Base-by-base conservation (phyloP, 2,888 invertebrate genomes). In the Portevinia maculata region DNA sequence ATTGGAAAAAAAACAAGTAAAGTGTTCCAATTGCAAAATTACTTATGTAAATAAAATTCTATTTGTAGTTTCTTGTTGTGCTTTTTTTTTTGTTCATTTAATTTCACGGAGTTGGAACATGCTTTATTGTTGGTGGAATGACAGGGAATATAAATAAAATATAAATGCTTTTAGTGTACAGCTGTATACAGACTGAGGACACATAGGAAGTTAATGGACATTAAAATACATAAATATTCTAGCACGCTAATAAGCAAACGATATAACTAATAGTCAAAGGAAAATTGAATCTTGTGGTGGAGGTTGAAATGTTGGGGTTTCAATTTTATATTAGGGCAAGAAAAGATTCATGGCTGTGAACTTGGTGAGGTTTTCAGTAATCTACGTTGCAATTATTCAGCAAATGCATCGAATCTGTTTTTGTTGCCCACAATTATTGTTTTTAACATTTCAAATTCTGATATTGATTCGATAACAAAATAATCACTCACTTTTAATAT, bases 11-110 rank as follows among this genome's bases (percentile, higher is more conserved):
- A 44, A 37, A 39, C 55, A 62, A 28, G 50, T 52, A 46, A 53
- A 53, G 52, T 46, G 62, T 52, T 74, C 70, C 69, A 75, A 70
- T 75, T 81, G 59, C 53, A 71, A 75, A 81, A 60, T 71, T 71
- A 75, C 59, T 34, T 34, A 81, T 81, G 81, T 55, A 44, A 81
- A 81, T 70, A 19, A 30, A 53, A 76, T 75, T 65, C 75, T 41
- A 76, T 15, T 70, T 64, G 28, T 53, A 24, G 32, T 41, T 37
- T 67, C 19, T 21, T 65, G 59, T 50, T 50, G 65, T 11, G 46
- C 15, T 46, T 39, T 30, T 55, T 53, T 28, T 46, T 60, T 39
- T 30, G 19, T 64, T 65, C 5, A 3, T 24, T 52, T 39, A 9
- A 24, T 62, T 76, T 57, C 24, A 39, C 32, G 17, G 50, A 50